These are phyloP conservation scores for Watsonalla cultraria DNA, from an alignment of 2,888 invertebrate species.

Conservation along the genomic window DNA sequence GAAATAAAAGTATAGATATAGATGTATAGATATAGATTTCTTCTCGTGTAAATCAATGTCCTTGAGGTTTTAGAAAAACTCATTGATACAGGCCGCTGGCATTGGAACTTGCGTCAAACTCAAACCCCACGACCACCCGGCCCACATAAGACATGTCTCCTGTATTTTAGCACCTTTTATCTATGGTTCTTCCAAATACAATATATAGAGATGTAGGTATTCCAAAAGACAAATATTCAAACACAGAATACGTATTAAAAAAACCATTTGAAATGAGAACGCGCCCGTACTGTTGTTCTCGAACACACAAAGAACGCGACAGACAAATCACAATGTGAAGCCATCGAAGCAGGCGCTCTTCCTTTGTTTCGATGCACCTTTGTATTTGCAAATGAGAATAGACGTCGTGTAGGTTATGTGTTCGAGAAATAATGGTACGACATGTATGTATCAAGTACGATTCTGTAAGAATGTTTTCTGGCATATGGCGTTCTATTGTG, in stretches of 20 bases:
- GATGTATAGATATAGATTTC: too few species aligned
- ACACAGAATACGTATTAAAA: neutral
- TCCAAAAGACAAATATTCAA: neutral
- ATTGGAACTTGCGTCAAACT: too few species aligned
- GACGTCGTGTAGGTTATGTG: neutral
- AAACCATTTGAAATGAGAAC: neutral
- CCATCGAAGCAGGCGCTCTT: constrained; percentile 30
- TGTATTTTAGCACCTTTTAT: too few species aligned
- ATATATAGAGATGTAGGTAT: too few species aligned
- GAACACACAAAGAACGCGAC: neutral
- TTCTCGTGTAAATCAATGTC: too few species aligned
- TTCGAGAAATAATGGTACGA: neutral
- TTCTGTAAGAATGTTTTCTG: neutral
- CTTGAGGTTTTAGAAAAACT: too few species aligned
- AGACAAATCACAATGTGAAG: constrained; percentile 6
- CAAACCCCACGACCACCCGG: too few species aligned
- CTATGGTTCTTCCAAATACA: too few species aligned
- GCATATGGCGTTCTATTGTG: neutral
- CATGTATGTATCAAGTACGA: neutral
- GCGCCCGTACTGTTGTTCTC: neutral
- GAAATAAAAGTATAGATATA: too few species aligned
- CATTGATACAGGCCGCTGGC: too few species aligned
- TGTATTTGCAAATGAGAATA: constrained; percentile 18
- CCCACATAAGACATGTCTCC: too few species aligned
- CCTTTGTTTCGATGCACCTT: constrained; percentile 16